Evolutionary conservation across 2,113 vertebrate genomes (phyloP), one percentile per base, ranked within the genome.

Genomic region (Plecturocebus donacophilus): DNA sequence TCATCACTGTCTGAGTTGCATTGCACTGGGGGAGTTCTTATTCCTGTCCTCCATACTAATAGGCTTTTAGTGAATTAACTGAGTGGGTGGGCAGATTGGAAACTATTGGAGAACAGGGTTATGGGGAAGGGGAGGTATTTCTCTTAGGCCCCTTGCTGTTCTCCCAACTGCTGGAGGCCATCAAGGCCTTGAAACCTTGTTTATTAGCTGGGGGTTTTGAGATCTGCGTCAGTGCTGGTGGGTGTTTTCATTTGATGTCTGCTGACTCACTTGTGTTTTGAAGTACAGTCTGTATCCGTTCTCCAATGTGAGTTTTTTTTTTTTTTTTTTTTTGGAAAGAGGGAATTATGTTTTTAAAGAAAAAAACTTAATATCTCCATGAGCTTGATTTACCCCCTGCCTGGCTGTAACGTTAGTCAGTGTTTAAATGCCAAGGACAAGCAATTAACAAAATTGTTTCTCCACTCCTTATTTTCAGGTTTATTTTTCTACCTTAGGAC

Each of bases 1-100:
- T 98, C 75, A 92, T 97, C 87, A 77, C 19, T 97, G 94, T 97
- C 97, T 98, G 97, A 40, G 92, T 98, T 97, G 97, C 96, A 77
- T 92, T 98, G 86, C 45, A 49, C 71, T 38, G 27, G 71, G 91
- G 93, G 95, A 97, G 80, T 97, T 96, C 77, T 94, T n/a, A 90
- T 73, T 90, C 75, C 10, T 0, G 95, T 75, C 87, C 27, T 92
- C 85, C 91, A 75, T 95, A 32, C 32, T 96, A 95, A 79, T 75
- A 64, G 81, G 91, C 54, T 75, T 77, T 97, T 58, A 86, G 92
- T 92, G 97, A 94, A 91, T 95, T 85, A 90, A 86, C 77, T 6
- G 85, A 97, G 96, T 84, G 92, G 92, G 95, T 96, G 88, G 82
- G 94, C 79, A 89, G 75, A 19, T 45, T 58, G 79, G 94, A 87